Percentiles rank a stretch among this genome's conserved stretches.
phyloP scores from a whole-genome alignment of 1,140 invertebrate genomes.

The Rhagoletis pomonella region DNA sequence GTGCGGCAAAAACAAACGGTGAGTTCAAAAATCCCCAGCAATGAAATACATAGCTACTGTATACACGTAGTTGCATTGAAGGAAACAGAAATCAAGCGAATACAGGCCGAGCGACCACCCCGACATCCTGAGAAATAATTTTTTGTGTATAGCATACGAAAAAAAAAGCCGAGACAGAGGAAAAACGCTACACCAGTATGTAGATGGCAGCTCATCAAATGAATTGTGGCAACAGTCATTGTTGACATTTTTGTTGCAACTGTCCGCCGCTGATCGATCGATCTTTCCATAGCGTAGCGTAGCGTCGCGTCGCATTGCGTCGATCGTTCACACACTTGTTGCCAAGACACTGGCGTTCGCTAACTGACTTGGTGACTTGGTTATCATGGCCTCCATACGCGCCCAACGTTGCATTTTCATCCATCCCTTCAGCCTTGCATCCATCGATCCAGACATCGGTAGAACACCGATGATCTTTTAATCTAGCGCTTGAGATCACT shows the following conservation, averaged over 20 bases:
- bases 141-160: neutral
- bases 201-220: constrained; percentile 48
- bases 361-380: neutral
- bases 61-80: neutral
- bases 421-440: neutral
- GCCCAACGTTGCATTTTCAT: neutral
- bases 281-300: neutral
- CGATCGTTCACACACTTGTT: neutral
- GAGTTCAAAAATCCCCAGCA: neutral
- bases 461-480: constrained; percentile 53
- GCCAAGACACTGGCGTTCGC: neutral
- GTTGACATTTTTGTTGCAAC: constrained; percentile 49
- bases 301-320: neutral
- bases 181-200: neutral
- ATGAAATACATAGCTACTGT: neutral
- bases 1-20: neutral
- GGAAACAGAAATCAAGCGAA: constrained; percentile 51
- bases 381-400: neutral
- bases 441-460: neutral
- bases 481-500: constrained; percentile 49
- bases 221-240: constrained; percentile 35
- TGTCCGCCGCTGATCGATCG: constrained; percentile 35
- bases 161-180: neutral
- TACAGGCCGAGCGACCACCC: constrained; percentile 40
- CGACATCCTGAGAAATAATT: constrained; percentile 54